A percentile compares a stretch with the other conserved stretches of the same genome.
Evolutionary conservation across 2,888 invertebrate species (phyloP).

Genomic region (Ophioninae sp.): DNA sequence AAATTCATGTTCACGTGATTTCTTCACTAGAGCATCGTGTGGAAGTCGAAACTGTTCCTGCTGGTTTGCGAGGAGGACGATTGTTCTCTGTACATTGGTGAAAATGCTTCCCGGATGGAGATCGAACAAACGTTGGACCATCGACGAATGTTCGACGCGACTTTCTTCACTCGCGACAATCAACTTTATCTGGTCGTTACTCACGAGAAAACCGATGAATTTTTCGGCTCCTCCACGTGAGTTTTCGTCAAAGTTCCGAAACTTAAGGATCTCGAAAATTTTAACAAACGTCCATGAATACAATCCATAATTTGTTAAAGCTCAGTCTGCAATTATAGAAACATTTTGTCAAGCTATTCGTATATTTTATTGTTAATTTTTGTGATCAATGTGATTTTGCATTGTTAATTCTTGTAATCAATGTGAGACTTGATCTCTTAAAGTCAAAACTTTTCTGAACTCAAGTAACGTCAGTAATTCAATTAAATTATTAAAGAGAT

Average conservation of each 20-base stretch:
- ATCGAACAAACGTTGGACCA: constrained; percentile 66
- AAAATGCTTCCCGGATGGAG: constrained; percentile 54
- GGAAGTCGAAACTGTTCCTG: constrained; percentile 68
- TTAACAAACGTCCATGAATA: background rate
- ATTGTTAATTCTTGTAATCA: background rate
- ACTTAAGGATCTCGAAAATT: background rate
- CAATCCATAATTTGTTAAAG: background rate
- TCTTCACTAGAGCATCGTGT: constrained; percentile 63
- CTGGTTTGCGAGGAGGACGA: constrained; percentile 68
- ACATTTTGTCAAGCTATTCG: background rate
- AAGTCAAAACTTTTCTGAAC: background rate
- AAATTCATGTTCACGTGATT: background rate
- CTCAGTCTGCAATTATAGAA: background rate
- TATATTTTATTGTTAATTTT: background rate
- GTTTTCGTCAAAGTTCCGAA: background rate
- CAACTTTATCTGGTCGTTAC: constrained; percentile 71
- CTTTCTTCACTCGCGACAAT: constrained; percentile 68
- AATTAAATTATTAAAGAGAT: background rate
- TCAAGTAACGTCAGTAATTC: background rate
- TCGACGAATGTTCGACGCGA: constrained; percentile 66
- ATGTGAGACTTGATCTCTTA: background rate
- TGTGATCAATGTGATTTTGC: background rate
- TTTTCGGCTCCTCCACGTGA: constrained; percentile 68
- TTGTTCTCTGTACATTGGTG: constrained; percentile 68
- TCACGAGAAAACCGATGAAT: constrained; percentile 63